Conservation (phyloP, 2,888 invertebrate species). For the Ormyrus labotus region DNA sequence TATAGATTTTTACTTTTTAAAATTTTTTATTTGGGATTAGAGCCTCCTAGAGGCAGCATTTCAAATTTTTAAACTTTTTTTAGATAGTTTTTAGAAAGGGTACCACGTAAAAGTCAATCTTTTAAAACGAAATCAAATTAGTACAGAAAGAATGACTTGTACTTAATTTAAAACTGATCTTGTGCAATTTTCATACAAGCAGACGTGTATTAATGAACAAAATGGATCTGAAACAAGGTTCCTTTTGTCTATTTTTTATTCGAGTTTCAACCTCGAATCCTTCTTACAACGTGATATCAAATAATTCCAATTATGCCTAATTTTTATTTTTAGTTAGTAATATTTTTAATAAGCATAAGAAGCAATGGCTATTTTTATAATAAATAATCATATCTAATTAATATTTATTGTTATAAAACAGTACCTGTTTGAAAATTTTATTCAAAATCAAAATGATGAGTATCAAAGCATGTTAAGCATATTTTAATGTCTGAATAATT, state of each 20-base stretch:
- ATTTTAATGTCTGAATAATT: slow-evolving; percentile 4
- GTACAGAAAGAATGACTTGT: slow-evolving; percentile 44
- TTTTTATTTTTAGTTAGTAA: slow-evolving; percentile 49
- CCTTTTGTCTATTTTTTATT: slow-evolving; percentile 15
- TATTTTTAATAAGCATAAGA: slow-evolving; percentile 50
- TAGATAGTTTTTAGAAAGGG: slow-evolving; percentile 8
- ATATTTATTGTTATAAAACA: slow-evolving; percentile 55
- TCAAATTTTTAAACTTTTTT: slow-evolving; percentile 22
- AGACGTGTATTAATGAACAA: neutral
- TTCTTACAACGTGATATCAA: slow-evolving; percentile 56
- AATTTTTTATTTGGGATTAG: neutral
- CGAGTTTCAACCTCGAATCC: slow-evolving; percentile 34
- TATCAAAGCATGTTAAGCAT: slow-evolving; percentile 12
- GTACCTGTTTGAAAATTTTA: slow-evolving; percentile 44
- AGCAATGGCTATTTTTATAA: slow-evolving; percentile 57
- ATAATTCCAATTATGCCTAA: slow-evolving; percentile 54
- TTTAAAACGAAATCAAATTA: slow-evolving; percentile 24
- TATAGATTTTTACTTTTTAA: slow-evolving; percentile 53
- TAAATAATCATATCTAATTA: slow-evolving; percentile 49
- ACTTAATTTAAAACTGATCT: slow-evolving; percentile 46
- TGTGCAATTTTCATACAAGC: slow-evolving; percentile 12
- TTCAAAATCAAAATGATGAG: slow-evolving; percentile 27
- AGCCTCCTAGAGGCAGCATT: slow-evolving; percentile 18
- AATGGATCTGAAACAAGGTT: slow-evolving; percentile 43
- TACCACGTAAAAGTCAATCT: slow-evolving; percentile 23